phyloP scores from a whole-genome alignment of 2,797 vertebrate genomes.

The Delichon dasypus region DNA sequence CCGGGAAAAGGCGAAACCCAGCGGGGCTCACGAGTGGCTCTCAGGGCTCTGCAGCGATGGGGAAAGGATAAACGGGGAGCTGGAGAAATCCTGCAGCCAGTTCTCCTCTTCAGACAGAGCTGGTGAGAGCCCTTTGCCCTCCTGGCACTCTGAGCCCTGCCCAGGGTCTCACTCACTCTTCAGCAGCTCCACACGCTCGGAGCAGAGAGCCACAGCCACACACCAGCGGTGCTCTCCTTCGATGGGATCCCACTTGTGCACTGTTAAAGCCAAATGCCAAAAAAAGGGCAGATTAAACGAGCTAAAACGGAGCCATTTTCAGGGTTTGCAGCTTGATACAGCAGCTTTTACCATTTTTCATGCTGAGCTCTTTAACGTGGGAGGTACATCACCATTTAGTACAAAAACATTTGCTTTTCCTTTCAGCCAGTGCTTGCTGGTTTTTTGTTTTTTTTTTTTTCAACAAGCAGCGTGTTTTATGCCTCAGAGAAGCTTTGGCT shows the following conservation, averaged over 20 bases:
- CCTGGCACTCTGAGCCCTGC: not conserved
- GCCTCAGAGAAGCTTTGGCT: not conserved
- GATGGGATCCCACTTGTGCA: not conserved
- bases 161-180: not conserved
- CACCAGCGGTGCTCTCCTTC: not conserved
- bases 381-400: not conserved
- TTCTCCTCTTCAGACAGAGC: not conserved
- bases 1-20: not conserved
- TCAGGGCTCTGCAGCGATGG: not conserved
- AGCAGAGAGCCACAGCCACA: not conserved
- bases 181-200: fast-evolving
- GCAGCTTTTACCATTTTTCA: not conserved
- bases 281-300: not conserved
- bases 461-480: not conserved
- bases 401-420: not conserved
- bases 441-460: not conserved
- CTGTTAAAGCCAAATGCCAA: not conserved
- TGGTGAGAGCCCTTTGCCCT: not conserved
- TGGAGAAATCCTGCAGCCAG: not conserved
- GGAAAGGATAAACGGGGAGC: not conserved
- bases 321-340: not conserved
- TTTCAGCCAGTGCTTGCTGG: not conserved
- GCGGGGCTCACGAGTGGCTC: not conserved
- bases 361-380: not conserved
- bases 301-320: not conserved